Percentiles rank a stretch among this genome's conserved stretches.
Evolutionary conservation across 2,797 vertebrate species (phyloP).

Genomic region (Phataginus tricuspis): DNA sequence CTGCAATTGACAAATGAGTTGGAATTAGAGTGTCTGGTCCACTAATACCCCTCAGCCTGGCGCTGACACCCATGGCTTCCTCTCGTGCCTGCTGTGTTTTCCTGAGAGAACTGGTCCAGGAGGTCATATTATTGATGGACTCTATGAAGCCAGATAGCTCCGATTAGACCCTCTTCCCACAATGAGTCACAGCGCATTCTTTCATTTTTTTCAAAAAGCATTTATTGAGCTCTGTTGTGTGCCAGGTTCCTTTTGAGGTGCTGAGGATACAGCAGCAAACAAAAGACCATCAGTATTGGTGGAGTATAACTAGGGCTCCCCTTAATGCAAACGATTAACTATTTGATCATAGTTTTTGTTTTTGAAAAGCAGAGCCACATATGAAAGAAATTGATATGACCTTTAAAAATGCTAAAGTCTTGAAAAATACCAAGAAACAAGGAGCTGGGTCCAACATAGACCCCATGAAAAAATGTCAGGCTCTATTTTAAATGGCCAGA

Average conservation of each 20-base stretch:
- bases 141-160: neutral
- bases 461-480: neutral
- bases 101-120: neutral
- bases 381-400: neutral
- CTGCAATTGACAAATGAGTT: neutral
- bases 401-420: neutral
- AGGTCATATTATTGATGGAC: neutral
- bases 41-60: neutral
- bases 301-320: neutral
- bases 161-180: neutral
- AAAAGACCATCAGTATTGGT: neutral
- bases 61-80: neutral
- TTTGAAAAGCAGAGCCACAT: neutral
- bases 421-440: neutral
- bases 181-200: neutral
- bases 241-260: neutral
- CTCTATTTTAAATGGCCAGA: neutral
- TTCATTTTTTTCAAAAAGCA: neutral
- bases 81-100: neutral
- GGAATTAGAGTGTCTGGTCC: neutral
- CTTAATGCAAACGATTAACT: constrained; percentile 2
- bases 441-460: neutral
- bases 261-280: neutral
- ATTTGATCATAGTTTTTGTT: neutral
- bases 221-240: neutral